Base-by-base conservation (phyloP, 2,797 vertebrate species). In the Varecia variegata region DNA sequence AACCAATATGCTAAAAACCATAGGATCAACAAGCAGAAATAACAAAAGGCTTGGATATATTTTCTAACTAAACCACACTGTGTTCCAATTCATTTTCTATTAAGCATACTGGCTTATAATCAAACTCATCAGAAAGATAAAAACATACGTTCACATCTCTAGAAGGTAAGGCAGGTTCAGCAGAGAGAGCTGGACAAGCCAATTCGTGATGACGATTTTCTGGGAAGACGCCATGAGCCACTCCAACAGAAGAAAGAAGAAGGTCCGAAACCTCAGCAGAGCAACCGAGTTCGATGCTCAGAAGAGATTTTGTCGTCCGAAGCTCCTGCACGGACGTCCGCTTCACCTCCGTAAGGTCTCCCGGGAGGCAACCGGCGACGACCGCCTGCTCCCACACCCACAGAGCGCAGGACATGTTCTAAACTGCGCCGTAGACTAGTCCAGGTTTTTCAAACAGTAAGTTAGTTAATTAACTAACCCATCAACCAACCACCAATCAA, bases 281-380 rank as follows among this genome's bases (percentile, higher is more conserved):
- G 30, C 18, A 3, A 2, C 7, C 23, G 45, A 21, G 68, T 0
- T 15, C 4, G 9, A 18, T 12, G 17, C 85, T 43, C 85, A 43
- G 14, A 18, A 71, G 18, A 45, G 56, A 23, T 15, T n/a, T 18
- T 30, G 35, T 21, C n/a, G 35, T 18, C 62, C 32, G 15, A 58
- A 58, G 40, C 18, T 18, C 43, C 13, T 0, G 4, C 0, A 2
- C 14, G 1, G 12, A 12, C 3, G 7, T 12, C 52, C 12, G 1
- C 20, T 20, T 38, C 56, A 5, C 12, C 11, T 35, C 47, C 9
- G 0, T 2, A 9, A 5, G 10, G 62, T 23, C 35, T 38, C 35
- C 58, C 9, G 1, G 25, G 32, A 30, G 68, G 2, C 27, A 13
- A 43, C 18, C 25, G 5, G 20, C 20, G 27, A 79, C 47, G 40